A percentile compares a stretch with the other conserved stretches of the same genome.
These are phyloP conservation scores for Aurelia sp. DNA, from an alignment of 30 jellyfish, hydroid and myxozoan genomes.

Conservation along the genomic window DNA sequence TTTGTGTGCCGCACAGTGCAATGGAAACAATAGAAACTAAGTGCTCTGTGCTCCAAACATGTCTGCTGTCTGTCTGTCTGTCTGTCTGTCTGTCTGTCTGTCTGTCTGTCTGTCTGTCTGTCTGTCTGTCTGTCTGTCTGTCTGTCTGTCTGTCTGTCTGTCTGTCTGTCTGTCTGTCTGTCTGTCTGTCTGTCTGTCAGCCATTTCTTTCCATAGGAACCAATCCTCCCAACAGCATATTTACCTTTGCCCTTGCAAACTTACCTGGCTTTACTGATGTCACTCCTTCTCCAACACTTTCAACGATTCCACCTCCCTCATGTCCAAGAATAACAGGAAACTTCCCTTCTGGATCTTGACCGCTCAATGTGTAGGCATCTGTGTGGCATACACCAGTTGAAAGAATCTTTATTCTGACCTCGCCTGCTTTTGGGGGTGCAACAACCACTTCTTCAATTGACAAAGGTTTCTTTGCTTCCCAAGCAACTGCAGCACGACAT, in stretches of 20 bases:
- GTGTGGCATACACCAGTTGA: conserved; percentile 99
- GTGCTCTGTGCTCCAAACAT: no score
- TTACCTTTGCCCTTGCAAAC: background rate
- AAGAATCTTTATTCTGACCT: conserved; percentile 83
- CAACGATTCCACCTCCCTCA: conserved; percentile 99
- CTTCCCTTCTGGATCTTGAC: conserved; percentile 98
- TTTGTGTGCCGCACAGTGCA: no score
- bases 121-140: no score
- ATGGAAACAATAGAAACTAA: no score
- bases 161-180: no score
- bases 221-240: no score
- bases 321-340: conserved; percentile 97
- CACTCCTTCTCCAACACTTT: conserved; percentile 97
- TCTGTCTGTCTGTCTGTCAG: no score
- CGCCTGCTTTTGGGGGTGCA: conserved; percentile 94
- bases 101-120: no score
- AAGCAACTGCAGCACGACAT: conserved; percentile 96
- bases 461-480: conserved; percentile 97
- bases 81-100: no score
- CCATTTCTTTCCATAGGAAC: no score
- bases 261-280: conserved; percentile 89
- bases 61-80: no score
- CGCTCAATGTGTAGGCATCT: conserved; percentile 92
- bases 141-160: no score
- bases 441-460: conserved; percentile 86